Evolutionary conservation across 1,140 invertebrate species (phyloP), one percentile per base, ranked within the genome.

Genomic region (Pinna nobilis): DNA sequence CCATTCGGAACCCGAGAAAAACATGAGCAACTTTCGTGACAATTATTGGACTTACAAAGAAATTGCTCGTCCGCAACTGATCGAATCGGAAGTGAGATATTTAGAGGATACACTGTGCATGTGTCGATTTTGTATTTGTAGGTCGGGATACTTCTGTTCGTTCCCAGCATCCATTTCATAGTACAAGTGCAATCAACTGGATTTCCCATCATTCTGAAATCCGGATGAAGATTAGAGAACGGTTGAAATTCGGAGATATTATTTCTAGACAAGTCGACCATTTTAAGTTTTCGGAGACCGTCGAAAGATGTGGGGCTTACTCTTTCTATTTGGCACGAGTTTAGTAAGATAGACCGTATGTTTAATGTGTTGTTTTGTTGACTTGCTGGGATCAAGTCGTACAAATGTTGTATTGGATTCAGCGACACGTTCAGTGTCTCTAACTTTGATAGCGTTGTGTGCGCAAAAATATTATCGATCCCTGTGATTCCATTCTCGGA

Each of bases 161-260:
- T 30, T 23, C 67, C 57, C 1, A 55, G 33, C 30, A 76, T 13
- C 74, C 74, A 76, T 25, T 37, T 53, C 74, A 76, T 76, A n/a
- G 33, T 41, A 28, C 74, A 76, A 5, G 49, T 47, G 49, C 74
- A 76, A 3, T 44, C 11, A 20, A 76, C 41, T 1, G 69, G 68
- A 39, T 76, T 76, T 1, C 44, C 51, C 20, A 33, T 47, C 23
- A 70, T 41, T 2, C 63, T 70, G 33, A 28, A 63, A 69, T 51
- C 44, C 25, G 57, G 11, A 32, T 70, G n/a, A 23, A 20, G 33
- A 70, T 50, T 70, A 33, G 33, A 39, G 37, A 63, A 63, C 5
- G 59, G 59, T 44, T 44, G 33, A 20, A 63, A 37, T 37, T 11
- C 39, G 3, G 6, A 41, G 39, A 63, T 7, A 23, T 41, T 41